phyloP scores from a whole-genome alignment of 1,140 invertebrate species.

The Nasonia giraulti region DNA sequence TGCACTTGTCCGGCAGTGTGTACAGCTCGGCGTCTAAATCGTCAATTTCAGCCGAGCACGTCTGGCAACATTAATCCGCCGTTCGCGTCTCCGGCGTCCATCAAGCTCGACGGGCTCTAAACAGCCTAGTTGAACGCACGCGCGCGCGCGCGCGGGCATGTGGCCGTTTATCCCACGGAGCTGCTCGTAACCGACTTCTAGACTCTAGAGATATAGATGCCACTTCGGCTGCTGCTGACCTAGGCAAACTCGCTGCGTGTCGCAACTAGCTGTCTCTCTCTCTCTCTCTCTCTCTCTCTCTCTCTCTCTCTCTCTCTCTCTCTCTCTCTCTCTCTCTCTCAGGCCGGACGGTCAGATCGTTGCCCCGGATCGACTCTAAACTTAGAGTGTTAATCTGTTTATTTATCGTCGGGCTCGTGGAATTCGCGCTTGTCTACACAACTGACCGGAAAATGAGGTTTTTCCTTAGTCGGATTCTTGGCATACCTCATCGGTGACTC shows the following conservation, averaged over 20 bases:
- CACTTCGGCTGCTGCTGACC: background rate
- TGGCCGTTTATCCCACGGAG: background rate
- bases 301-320: no score
- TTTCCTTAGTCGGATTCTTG: background rate
- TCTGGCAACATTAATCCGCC: background rate
- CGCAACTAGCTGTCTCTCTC: background rate
- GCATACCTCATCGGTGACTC: background rate
- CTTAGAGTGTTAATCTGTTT: slow-evolving; percentile 32
- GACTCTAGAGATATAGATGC: background rate
- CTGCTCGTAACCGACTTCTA: background rate
- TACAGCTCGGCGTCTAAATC: background rate
- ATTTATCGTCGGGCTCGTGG: slow-evolving; percentile 17
- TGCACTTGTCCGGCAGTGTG: no score
- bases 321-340: no score
- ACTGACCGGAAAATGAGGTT: background rate
- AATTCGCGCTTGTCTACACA: background rate
- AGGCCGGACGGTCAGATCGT: background rate
- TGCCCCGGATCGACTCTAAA: slow-evolving; percentile 13
- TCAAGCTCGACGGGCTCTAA: background rate
- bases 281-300: no score
- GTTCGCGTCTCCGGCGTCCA: background rate
- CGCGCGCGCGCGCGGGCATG: background rate
- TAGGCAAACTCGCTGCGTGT: background rate
- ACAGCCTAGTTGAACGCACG: no score
- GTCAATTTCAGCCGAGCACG: background rate